Conservation (phyloP, 1,140 invertebrate species). For the Aphis gossypii region DNA sequence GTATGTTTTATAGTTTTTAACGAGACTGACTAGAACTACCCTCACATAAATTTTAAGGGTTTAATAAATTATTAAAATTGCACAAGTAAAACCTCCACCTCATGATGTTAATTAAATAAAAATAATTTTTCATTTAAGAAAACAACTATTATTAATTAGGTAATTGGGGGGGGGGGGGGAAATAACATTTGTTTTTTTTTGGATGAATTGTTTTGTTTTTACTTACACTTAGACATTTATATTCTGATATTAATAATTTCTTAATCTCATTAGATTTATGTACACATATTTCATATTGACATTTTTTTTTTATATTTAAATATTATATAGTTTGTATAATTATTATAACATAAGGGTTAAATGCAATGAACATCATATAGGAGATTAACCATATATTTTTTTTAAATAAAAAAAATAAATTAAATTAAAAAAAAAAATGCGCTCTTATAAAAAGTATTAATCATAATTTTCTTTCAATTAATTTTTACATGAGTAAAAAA, state of each 20-base stretch:
- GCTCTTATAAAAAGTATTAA: constrained; percentile 56
- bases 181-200: not conserved
- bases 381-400: constrained; percentile 53
- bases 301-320: constrained; percentile 30
- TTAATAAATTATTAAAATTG: constrained; percentile 54
- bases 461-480: constrained; percentile 48
- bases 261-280: constrained; percentile 56
- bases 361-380: constrained; percentile 56
- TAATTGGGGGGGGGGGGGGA: not conserved
- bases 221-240: constrained; percentile 52
- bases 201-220: constrained; percentile 2
- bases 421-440: constrained; percentile 49
- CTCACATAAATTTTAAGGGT: constrained; percentile 23
- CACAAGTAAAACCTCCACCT: constrained; percentile 52
- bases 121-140: not conserved
- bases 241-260: constrained; percentile 58
- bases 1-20: constrained; percentile 39
- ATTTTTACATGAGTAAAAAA: constrained; percentile 57
- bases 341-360: constrained; percentile 56
- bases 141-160: not conserved
- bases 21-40: constrained; percentile 56
- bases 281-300: constrained; percentile 41
- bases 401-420: constrained; percentile 35
- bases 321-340: constrained; percentile 57
- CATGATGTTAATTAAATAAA: constrained; percentile 45